Conservation (phyloP, 1,140 invertebrate genomes). For the Drosophila auraria region DNA sequence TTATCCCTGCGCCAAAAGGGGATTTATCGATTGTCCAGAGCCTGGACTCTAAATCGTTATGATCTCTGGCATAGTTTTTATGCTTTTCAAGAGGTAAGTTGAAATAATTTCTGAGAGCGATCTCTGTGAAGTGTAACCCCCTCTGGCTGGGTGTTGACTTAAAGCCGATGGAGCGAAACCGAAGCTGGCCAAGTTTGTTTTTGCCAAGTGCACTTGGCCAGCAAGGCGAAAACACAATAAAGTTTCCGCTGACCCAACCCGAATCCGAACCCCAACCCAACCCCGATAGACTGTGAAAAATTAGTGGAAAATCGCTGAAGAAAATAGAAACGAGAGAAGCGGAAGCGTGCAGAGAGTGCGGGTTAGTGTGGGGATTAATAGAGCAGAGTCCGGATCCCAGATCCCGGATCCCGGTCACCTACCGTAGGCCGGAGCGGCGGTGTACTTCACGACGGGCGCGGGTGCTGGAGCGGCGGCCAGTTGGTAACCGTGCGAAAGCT, state of each 20-base stretch:
- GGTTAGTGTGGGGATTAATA: conserved; percentile 14
- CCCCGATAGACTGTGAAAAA: conserved; percentile 13
- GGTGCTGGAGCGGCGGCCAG: conserved; percentile 58
- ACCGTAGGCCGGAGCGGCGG: conserved; percentile 80
- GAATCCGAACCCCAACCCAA: neutral
- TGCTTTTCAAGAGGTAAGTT: neutral
- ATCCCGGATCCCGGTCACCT: conserved; percentile 44
- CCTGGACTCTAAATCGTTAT: neutral
- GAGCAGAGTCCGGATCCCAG: neutral
- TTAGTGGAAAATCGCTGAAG: conserved; percentile 34
- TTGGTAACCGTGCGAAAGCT: conserved; percentile 66
- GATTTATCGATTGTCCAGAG: conserved; percentile 14
- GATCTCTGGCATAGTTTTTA: neutral
- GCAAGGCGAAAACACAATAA: conserved; percentile 35
- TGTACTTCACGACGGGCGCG: conserved; percentile 71
- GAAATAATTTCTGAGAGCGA: neutral
- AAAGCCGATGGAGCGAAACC: conserved; percentile 20
- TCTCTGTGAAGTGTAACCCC: neutral
- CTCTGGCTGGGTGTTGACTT: neutral
- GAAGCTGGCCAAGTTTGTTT: conserved; percentile 37
- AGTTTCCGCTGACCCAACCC: neutral
- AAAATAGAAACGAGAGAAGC: neutral
- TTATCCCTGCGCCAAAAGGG: conserved; percentile 3
- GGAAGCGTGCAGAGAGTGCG: conserved; percentile 17
- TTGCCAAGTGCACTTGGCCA: conserved; percentile 43